A percentile compares a stretch with the other conserved stretches of the same genome.
phyloP scores from a whole-genome alignment of 2,888 invertebrate genomes.

The Penaeus monodon region DNA sequence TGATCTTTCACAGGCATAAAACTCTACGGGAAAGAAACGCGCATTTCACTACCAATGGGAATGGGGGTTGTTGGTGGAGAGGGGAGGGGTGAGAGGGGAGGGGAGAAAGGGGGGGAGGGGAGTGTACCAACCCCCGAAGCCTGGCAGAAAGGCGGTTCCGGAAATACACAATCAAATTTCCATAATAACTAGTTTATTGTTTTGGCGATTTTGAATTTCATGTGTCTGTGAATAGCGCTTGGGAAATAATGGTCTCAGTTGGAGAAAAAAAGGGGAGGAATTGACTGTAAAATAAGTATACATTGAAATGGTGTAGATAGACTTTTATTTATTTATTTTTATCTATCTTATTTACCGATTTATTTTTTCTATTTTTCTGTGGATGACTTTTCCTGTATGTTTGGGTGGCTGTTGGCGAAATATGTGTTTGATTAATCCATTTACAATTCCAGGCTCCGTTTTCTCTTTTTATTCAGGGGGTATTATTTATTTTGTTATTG shows the following conservation, averaged over 20 bases:
- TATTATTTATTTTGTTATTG: no score
- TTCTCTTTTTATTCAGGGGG: no score
- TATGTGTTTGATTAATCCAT: no score
- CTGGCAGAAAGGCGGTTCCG: background rate
- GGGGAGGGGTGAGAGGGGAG: background rate
- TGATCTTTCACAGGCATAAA: background rate
- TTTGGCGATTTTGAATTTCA: constrained; percentile 53
- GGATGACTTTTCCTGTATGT: no score
- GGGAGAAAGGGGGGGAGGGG: background rate
- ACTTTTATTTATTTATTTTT: no score
- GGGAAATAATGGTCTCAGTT: constrained; percentile 35
- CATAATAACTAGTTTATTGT: constrained; percentile 54
- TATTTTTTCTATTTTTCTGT: no score
- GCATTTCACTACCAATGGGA: constrained; percentile 7
- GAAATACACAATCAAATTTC: constrained; percentile 48
- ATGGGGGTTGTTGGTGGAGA: background rate
- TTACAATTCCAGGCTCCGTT: no score
- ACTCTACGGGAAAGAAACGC: background rate
- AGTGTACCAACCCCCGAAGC: no score
- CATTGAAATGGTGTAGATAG: no score
- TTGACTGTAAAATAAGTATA: constrained; percentile 37
- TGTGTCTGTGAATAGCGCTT: constrained; percentile 41
- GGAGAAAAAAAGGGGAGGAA: constrained; percentile 7
- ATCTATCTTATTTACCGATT: no score
- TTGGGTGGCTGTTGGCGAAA: no score